phyloP scores from a whole-genome alignment of 2,797 vertebrate species.

The Lophius americanus region DNA sequence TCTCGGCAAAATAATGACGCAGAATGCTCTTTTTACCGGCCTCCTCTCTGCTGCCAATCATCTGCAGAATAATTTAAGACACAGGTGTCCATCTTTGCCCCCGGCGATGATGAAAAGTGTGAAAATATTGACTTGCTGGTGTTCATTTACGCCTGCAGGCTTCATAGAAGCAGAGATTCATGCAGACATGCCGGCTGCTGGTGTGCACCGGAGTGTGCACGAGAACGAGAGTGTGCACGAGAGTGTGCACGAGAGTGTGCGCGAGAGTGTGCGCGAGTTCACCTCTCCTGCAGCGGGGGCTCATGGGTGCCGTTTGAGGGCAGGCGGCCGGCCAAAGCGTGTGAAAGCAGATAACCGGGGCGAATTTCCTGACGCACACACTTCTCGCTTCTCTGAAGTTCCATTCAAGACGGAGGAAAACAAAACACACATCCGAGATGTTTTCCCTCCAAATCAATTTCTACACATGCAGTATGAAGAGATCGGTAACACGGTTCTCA shows the following conservation, averaged over 20 bases:
- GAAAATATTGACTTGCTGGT: conserved; percentile 35
- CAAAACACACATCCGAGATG: conserved; percentile 76
- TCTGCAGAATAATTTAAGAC: too few relatives aligned
- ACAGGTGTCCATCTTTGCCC: neutral
- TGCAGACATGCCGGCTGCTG: neutral
- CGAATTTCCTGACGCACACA: conserved; percentile 77
- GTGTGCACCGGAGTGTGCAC: conserved; percentile 4
- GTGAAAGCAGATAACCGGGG: conserved; percentile 80
- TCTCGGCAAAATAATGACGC: neutral
- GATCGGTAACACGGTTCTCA: conserved; percentile 48
- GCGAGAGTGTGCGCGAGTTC: conserved; percentile 15
- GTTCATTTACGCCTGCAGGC: conserved; percentile 13
- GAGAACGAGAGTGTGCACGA: conserved; percentile 16
- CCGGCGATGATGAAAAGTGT: conserved; percentile 22
- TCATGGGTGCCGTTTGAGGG: conserved; percentile 47
- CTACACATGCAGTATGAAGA: conserved; percentile 59
- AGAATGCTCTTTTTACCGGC: too few relatives aligned
- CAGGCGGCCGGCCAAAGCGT: conserved; percentile 71
- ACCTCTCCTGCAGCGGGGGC: conserved; percentile 46
- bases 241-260: neutral
- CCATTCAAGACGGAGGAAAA: conserved; percentile 75
- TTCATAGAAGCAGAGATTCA: conserved; percentile 1
- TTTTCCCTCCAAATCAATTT: conserved; percentile 79
- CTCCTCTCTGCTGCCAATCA: too few relatives aligned
- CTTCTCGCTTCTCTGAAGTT: conserved; percentile 80